Evolutionary conservation across 2,888 invertebrate species (phyloP).

Genomic region (Drosophila fungiperda): DNA sequence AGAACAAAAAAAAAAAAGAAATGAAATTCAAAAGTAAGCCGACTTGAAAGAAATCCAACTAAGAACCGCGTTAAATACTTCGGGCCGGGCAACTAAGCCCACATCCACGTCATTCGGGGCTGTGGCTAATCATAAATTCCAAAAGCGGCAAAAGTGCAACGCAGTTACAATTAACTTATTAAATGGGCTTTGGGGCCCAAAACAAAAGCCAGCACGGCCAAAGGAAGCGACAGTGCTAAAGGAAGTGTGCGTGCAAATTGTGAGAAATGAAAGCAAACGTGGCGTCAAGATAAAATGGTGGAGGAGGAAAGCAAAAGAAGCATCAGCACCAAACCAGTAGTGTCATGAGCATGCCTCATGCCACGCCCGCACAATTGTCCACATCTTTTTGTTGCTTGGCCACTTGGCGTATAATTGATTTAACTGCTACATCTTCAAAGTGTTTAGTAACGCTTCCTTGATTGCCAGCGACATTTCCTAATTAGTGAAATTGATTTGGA

Average conservation of each 20-base stretch:
- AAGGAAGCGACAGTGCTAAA: slow-evolving; percentile 33
- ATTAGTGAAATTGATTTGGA: slow-evolving; percentile 83
- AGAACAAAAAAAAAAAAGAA: slow-evolving; percentile 9
- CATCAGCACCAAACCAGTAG: not conserved
- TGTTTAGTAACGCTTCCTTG: slow-evolving; percentile 28
- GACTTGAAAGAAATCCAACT: slow-evolving; percentile 38
- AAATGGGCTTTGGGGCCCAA: slow-evolving; percentile 64
- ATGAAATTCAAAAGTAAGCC: slow-evolving; percentile 15
- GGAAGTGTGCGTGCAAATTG: slow-evolving; percentile 52
- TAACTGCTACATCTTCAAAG: slow-evolving; percentile 42
- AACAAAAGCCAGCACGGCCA: slow-evolving; percentile 44
- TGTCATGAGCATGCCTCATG: slow-evolving; percentile 17
- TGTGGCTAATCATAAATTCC: slow-evolving; percentile 73
- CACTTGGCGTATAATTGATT: slow-evolving; percentile 53
- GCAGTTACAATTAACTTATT: slow-evolving; percentile 83
- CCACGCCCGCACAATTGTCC: slow-evolving; percentile 5
- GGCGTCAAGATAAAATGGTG: slow-evolving; percentile 39
- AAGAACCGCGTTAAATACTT: slow-evolving; percentile 51
- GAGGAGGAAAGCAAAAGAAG: slow-evolving; percentile 4
- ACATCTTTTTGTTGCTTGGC: slow-evolving; percentile 2
- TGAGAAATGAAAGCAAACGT: slow-evolving; percentile 55
- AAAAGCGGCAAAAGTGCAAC: slow-evolving; percentile 74
- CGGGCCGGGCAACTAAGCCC: slow-evolving; percentile 21
- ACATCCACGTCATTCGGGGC: slow-evolving; percentile 42
- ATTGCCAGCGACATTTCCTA: slow-evolving; percentile 68